Evolutionary conservation across 2,888 invertebrate species (phyloP).

Genomic region (Anodontia alba): DNA sequence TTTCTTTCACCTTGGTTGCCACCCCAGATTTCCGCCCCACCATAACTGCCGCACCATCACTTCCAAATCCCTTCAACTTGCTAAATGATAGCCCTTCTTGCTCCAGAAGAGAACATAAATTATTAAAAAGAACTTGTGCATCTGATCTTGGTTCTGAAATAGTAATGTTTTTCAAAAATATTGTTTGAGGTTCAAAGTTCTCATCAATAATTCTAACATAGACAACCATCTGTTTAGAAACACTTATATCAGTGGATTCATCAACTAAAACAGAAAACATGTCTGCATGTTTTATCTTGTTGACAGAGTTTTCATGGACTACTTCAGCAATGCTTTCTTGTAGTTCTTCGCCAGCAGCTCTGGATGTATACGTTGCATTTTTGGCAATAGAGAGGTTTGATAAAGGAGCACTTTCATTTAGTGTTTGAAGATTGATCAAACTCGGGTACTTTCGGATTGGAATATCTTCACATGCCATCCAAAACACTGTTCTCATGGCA

Average conservation of each 20-base stretch:
- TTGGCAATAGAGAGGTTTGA: slow-evolving; percentile 13
- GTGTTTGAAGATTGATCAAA: slow-evolving; percentile 15
- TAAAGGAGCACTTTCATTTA: neutral
- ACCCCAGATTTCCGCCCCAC: slow-evolving; percentile 18
- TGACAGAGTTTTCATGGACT: slow-evolving; percentile 14
- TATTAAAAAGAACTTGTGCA: slow-evolving; percentile 31
- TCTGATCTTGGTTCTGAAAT: slow-evolving; percentile 17
- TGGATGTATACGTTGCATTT: slow-evolving; percentile 29
- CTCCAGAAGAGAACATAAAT: slow-evolving; percentile 2
- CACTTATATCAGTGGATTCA: too few species aligned
- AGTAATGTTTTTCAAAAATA: slow-evolving; percentile 28
- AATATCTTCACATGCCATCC: slow-evolving; percentile 35
- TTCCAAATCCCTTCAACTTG: slow-evolving; percentile 21
- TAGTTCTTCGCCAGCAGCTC: slow-evolving; percentile 19
- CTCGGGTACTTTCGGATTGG: slow-evolving; percentile 34
- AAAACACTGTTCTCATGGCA: slow-evolving; percentile 30
- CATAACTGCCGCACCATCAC: slow-evolving; percentile 35
- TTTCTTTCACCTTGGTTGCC: slow-evolving; percentile 20
- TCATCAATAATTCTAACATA: slow-evolving; percentile 22
- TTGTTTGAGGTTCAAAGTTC: slow-evolving; percentile 22
- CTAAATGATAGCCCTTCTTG: slow-evolving; percentile 12
- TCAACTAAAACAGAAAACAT: slow-evolving; percentile 24
- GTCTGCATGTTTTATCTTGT: slow-evolving; percentile 10
- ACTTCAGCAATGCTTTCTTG: slow-evolving; percentile 32
- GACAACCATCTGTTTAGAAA: too few species aligned